A percentile compares a stretch with the other conserved stretches of the same genome.
Evolutionary conservation across 2,113 vertebrate genomes (phyloP).

Genomic region (Cyphomyrus plagiostoma): DNA sequence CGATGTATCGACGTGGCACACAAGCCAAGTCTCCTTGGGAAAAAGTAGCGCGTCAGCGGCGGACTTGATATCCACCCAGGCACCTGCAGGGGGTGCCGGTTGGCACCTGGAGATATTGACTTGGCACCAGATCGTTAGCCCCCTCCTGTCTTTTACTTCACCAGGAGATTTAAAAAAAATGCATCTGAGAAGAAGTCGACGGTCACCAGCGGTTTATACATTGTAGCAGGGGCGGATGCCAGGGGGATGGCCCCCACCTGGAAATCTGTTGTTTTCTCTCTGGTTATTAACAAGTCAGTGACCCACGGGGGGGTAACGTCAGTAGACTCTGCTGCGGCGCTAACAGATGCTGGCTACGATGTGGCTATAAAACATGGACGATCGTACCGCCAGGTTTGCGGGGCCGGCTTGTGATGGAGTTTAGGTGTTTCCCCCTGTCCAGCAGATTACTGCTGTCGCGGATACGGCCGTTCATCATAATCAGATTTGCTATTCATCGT

Average conservation of each 20-base stretch:
- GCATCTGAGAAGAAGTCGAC: neutral
- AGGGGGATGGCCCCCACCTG: neutral
- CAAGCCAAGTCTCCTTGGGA: conserved; percentile 28
- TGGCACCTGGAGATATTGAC: conserved; percentile 45
- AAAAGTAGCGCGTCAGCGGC: conserved; percentile 35
- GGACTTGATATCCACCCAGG: conserved; percentile 31
- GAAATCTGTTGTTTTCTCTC: neutral
- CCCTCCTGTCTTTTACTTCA: conserved; percentile 18
- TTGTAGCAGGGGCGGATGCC: conserved; percentile 16
- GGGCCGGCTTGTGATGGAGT: neutral
- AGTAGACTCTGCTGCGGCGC: neutral
- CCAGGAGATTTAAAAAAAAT: conserved; percentile 22
- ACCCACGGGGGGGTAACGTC: neutral
- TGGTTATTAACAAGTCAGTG: neutral
- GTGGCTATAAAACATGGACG: neutral
- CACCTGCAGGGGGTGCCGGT: conserved; percentile 35
- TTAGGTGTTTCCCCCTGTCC: neutral
- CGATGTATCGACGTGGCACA: conserved; percentile 29
- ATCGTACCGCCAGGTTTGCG: neutral
- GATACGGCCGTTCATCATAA: neutral
- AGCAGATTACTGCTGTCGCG: neutral
- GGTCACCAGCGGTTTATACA: neutral
- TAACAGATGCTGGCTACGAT: no score
- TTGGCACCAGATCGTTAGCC: conserved; percentile 40
- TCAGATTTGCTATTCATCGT: neutral